Evolutionary conservation across 2,888 invertebrate species (phyloP).

Genomic region (Drosophila buzzatii): DNA sequence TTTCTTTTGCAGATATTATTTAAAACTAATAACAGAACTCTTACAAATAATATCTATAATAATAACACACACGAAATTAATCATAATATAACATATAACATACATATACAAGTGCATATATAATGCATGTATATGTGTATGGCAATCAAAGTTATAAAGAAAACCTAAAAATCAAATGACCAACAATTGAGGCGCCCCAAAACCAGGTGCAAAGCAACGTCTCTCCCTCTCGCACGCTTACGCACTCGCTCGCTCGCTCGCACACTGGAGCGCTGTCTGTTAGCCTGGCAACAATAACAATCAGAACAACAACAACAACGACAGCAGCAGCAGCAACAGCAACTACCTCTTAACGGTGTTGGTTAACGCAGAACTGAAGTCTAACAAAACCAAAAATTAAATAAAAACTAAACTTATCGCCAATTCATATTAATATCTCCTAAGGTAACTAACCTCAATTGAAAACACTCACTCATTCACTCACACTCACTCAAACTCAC

Average conservation of each 20-base stretch:
- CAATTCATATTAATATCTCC: slow-evolving; percentile 73
- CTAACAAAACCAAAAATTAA: slow-evolving; percentile 40
- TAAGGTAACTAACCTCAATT: slow-evolving; percentile 78
- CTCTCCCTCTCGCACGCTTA: slow-evolving; percentile 9
- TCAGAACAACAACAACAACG: not conserved
- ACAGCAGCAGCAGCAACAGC: not conserved
- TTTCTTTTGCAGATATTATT: slow-evolving; percentile 81
- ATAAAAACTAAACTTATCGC: slow-evolving; percentile 71
- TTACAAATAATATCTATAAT: slow-evolving; percentile 47
- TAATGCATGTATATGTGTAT: slow-evolving; percentile 11
- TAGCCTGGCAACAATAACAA: slow-evolving; percentile 9
- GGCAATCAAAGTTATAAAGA: slow-evolving; percentile 11
- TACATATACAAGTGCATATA: slow-evolving; percentile 11
- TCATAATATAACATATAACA: slow-evolving; percentile 16
- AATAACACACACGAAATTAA: slow-evolving; percentile 29
- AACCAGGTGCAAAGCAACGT: slow-evolving; percentile 17
- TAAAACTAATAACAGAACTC: slow-evolving; percentile 65
- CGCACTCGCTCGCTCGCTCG: slow-evolving; percentile 26
- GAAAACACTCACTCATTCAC: slow-evolving; percentile 23
- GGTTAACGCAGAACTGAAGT: slow-evolving; percentile 56
- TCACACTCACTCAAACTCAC: not conserved
- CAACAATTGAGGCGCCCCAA: slow-evolving; percentile 12
- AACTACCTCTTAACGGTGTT: slow-evolving; percentile 34
- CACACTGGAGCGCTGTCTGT: slow-evolving; percentile 40
- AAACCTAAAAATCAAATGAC: slow-evolving; percentile 17